phyloP scores from a whole-genome alignment of 2,113 vertebrate species.

The Dicrurus megarhynchus region DNA sequence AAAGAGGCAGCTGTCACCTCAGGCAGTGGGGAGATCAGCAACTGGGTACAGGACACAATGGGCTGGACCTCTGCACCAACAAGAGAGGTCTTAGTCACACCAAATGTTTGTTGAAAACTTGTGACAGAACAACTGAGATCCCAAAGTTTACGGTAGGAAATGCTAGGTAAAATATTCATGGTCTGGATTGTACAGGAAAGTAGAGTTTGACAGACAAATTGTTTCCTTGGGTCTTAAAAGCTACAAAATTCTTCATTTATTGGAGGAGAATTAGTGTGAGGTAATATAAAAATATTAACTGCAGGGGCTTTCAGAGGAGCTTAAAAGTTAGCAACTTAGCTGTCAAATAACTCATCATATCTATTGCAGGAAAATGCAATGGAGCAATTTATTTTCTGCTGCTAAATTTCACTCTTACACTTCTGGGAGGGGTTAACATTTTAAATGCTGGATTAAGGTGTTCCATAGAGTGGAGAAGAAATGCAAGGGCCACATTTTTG shows the following conservation, averaged over 20 bases:
- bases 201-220: not conserved
- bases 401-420: not conserved
- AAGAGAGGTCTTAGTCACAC: not conserved
- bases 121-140: not conserved
- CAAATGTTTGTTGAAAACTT: not conserved
- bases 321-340: not conserved
- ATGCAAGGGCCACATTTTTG: not conserved
- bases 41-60: accelerated
- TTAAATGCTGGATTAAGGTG: not conserved
- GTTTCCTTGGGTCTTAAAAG: conserved; percentile 13
- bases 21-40: not conserved
- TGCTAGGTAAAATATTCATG: not conserved
- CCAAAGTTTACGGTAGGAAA: not conserved
- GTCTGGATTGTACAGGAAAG: not conserved
- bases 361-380: not conserved
- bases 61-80: not conserved
- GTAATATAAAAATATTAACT: not conserved
- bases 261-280: not conserved
- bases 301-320: not conserved
- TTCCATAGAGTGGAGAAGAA: not conserved
- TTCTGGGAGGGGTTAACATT: not conserved
- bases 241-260: not conserved
- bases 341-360: not conserved
- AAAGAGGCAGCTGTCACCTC: not conserved
- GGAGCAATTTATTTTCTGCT: not conserved